Conservation (phyloP, 2,113 vertebrate genomes). For the Psephotus haematonotus region DNA sequence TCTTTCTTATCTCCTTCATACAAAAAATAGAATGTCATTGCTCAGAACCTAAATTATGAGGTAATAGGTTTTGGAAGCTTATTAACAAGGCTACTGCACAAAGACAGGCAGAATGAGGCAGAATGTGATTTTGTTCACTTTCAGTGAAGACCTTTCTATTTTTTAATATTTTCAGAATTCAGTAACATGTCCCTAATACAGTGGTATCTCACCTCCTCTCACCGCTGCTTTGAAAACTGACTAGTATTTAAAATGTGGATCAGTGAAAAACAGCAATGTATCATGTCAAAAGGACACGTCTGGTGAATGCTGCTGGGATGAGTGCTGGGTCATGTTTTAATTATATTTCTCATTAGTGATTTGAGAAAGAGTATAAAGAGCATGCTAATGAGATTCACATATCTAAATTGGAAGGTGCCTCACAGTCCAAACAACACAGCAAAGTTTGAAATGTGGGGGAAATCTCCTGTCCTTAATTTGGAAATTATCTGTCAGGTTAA, state of each 20-base stretch:
- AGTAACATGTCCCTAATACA: neutral
- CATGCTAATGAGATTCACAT: neutral
- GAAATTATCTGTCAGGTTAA: neutral
- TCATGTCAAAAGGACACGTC: neutral
- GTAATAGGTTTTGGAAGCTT: neutral
- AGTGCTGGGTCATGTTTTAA: constrained; percentile 2
- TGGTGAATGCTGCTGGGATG: neutral
- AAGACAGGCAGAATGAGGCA: neutral
- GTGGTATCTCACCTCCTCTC: neutral
- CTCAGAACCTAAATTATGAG: neutral
- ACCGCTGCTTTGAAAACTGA: neutral
- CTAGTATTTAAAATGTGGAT: neutral
- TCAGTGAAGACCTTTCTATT: neutral
- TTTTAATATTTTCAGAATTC: neutral
- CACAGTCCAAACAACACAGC: neutral
- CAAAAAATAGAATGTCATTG: neutral
- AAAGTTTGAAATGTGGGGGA: neutral
- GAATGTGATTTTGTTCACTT: neutral
- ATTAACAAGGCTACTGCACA: neutral
- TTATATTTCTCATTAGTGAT: constrained; percentile 13
- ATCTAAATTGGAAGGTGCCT: neutral
- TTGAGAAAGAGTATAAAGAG: neutral
- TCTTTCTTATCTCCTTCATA: neutral
- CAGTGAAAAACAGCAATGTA: neutral
- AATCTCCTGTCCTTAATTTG: neutral